Base-by-base conservation (phyloP, 92 coral and sea anemone genomes). In the Phenganax subtilis region DNA sequence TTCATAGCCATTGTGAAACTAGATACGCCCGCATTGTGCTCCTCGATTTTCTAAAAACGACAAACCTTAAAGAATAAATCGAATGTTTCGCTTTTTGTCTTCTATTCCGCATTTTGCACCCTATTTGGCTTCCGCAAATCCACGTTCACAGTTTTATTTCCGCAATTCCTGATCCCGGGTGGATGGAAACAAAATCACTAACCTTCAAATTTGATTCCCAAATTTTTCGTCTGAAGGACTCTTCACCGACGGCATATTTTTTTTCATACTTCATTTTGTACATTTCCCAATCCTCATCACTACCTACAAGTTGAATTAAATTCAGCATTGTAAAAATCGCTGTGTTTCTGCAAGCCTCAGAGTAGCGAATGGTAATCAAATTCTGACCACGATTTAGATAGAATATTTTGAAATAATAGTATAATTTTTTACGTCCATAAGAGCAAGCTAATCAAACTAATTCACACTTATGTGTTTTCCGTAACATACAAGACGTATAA, bases 1-100 rank as follows among this genome's bases (percentile, higher is more conserved):
- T 92, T 92, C 94, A 92, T 90, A 7, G 91, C 97, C 87, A 92
- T 69, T 20, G 89, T 92, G 83, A 15, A 61, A 28, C 67, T 61
- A 5, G n/a, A 28, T 61, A 15, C 27, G 67, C 67, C 67, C 5
- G n/a, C 25, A 28, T 61, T 61, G 67, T 61, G 67, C 9, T 73
- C 30, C 10, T 16, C 54, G 72, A 90, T 86, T 83, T 75, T 79
- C 97, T 92, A 54, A 51, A 51, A 59, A 78, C 5, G 8, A 0
- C 1, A 56, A 56, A 56, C 7, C 12, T 55, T 2, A 56, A 10
- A 1, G 60, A 10, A 56, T 7, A 61, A 61, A 61, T 61, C 25
- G 8, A 61, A 15, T 61, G 7, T 5, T 12, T 2, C 17, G 0
- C 15, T 2, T 58, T 58, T 58, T n/a, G 17, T 2, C 2, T n/a